phyloP scores from a whole-genome alignment of 1,140 invertebrate species.

The Aphelenchoides fujianensis region DNA sequence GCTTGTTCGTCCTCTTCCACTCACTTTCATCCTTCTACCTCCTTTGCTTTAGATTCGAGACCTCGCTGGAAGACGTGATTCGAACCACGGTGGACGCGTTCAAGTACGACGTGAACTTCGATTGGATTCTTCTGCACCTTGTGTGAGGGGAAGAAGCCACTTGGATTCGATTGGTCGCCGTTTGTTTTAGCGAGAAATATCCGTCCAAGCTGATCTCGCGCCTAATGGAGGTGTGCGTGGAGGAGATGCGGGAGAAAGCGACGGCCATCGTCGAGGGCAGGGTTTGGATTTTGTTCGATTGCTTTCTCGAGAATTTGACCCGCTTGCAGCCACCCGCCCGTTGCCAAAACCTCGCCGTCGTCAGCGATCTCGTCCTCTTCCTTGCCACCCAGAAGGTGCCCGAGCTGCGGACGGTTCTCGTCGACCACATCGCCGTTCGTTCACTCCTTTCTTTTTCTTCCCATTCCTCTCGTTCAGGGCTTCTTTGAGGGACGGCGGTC shows the following conservation, averaged over 20 bases:
- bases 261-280: background rate
- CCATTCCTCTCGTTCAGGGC: background rate
- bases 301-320: background rate
- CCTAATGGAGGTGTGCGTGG: conserved; percentile 8
- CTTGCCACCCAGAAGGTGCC: background rate
- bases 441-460: too few relatives aligned
- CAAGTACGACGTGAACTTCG: background rate
- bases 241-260: background rate
- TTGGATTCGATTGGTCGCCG: background rate
- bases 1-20: too few relatives aligned
- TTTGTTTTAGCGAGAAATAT: conserved; percentile 15
- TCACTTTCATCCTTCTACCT: too few relatives aligned
- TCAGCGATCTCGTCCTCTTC: conserved; percentile 13
- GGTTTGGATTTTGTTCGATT: background rate
- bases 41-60: too few relatives aligned
- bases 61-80: background rate
- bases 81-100: background rate
- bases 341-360: background rate
- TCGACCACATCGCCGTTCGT: conserved; percentile 2
- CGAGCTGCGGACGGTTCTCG: background rate
- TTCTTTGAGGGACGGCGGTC: conserved; percentile 2
- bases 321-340: background rate
- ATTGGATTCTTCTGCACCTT: conserved; percentile 19
- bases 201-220: background rate
- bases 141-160: background rate